These are phyloP conservation scores for Ariopsis seemanni DNA, from an alignment of 2,113 vertebrate species.

Conservation along the genomic window DNA sequence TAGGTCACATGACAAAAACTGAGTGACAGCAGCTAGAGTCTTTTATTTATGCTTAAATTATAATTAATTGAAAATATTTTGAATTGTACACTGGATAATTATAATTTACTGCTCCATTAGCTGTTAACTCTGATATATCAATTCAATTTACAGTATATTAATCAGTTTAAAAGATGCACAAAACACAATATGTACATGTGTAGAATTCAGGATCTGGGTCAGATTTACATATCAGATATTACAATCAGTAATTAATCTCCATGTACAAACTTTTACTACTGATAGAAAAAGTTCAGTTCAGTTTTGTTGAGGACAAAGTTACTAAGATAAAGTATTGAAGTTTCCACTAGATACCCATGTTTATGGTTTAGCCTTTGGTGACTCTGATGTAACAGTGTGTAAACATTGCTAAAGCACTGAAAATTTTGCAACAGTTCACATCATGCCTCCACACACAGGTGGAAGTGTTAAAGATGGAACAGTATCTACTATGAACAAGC, in stretches of 20 bases:
- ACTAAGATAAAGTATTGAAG: background rate
- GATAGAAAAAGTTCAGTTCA: background rate
- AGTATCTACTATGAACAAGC: background rate
- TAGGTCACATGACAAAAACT: background rate
- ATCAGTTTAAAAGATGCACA: background rate
- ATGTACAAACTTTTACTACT: too few species aligned
- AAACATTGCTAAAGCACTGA: slow-evolving; percentile 1
- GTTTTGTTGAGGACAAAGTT: background rate
- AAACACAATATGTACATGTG: background rate
- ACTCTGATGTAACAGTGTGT: slow-evolving; percentile 23
- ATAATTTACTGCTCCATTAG: background rate
- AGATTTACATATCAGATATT: background rate
- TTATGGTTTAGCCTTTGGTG: slow-evolving; percentile 8
- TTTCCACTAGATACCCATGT: background rate
- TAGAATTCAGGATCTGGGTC: background rate
- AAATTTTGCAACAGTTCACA: background rate
- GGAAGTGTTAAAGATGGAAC: background rate
- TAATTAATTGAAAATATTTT: background rate
- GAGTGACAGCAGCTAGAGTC: background rate
- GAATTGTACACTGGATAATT: background rate
- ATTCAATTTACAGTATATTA: background rate
- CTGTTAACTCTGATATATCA: background rate
- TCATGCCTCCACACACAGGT: background rate
- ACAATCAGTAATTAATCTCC: background rate
- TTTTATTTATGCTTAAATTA: background rate